Conservation (phyloP, 2,797 vertebrate genomes). For the Arnoldichthys spilopterus region DNA sequence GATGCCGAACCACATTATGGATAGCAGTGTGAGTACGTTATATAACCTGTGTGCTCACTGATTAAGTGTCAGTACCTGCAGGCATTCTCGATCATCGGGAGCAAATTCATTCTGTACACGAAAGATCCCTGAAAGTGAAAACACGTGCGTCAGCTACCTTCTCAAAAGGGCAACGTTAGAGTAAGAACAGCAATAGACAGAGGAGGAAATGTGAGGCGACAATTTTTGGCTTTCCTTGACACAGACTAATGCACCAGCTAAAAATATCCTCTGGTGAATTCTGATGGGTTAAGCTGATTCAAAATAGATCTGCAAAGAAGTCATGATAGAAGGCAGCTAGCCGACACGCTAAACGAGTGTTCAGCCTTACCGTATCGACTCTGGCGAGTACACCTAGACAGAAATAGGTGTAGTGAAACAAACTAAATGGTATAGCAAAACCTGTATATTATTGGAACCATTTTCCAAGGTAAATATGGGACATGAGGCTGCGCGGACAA, state of each 20-base stretch:
- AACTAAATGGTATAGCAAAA: neutral
- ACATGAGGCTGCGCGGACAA: neutral
- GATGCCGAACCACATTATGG: conserved; percentile 1
- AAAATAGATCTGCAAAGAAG: neutral
- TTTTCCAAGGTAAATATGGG: neutral
- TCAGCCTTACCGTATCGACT: neutral
- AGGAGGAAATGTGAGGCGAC: neutral
- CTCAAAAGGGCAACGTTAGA: neutral
- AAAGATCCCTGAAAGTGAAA: conserved; percentile 19
- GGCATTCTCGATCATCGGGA: conserved; percentile 51
- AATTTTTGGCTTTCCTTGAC: neutral
- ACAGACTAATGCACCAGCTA: neutral
- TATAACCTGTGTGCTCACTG: neutral
- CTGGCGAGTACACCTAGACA: neutral
- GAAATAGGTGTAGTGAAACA: neutral
- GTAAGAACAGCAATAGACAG: too few species aligned
- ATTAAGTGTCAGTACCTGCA: conserved; percentile 47
- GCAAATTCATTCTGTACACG: conserved; percentile 51
- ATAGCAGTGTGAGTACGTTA: neutral
- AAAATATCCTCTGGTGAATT: neutral
- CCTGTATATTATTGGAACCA: too few species aligned
- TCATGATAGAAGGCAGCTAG: neutral
- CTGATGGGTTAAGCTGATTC: conserved; percentile 24
- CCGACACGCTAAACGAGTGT: neutral
- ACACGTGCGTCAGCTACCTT: neutral